A percentile compares a stretch with the other conserved stretches of the same genome.
These are phyloP conservation scores for Megalopta genalis DNA, from an alignment of 1,140 invertebrate species.

Conservation along the genomic window DNA sequence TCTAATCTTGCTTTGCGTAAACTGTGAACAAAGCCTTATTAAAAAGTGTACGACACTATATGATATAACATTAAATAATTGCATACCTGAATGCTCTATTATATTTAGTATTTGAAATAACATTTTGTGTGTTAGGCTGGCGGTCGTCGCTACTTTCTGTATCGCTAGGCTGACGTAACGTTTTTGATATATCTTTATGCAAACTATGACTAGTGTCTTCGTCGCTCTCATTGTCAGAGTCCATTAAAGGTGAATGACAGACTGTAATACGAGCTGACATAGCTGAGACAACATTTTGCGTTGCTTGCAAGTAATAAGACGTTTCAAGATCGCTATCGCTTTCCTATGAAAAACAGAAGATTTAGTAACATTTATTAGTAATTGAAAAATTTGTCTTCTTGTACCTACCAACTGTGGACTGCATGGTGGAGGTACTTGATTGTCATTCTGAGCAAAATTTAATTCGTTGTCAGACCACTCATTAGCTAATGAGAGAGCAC, in stretches of 20 bases:
- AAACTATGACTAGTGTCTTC: conserved; percentile 72
- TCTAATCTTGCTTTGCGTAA: conserved; percentile 63
- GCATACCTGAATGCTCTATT: conserved; percentile 79
- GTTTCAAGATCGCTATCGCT: conserved; percentile 72
- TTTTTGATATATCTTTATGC: conserved; percentile 62
- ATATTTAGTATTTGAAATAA: conserved; percentile 80
- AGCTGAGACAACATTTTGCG: conserved; percentile 82
- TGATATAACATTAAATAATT: conserved; percentile 21
- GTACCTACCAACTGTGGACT: conserved; percentile 63
- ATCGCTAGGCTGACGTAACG: conserved; percentile 61
- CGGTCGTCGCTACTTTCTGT: conserved; percentile 70
- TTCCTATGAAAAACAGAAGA: conserved; percentile 47
- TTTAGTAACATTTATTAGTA: conserved; percentile 11
- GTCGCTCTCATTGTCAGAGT: conserved; percentile 71
- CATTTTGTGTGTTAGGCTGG: conserved; percentile 52
- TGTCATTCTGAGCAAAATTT: conserved; percentile 64
- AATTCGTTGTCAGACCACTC: conserved; percentile 71
- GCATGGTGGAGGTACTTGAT: conserved; percentile 67
- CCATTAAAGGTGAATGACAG: conserved; percentile 64
- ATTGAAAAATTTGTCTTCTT: background rate
- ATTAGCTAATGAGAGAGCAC: conserved; percentile 66
- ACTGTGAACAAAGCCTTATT: conserved; percentile 34
- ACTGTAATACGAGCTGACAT: conserved; percentile 81
- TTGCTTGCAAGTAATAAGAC: conserved; percentile 69
- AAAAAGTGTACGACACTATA: background rate